Evolutionary conservation across 2,888 invertebrate species (phyloP).

Genomic region (Lacanobia wlatinum): DNA sequence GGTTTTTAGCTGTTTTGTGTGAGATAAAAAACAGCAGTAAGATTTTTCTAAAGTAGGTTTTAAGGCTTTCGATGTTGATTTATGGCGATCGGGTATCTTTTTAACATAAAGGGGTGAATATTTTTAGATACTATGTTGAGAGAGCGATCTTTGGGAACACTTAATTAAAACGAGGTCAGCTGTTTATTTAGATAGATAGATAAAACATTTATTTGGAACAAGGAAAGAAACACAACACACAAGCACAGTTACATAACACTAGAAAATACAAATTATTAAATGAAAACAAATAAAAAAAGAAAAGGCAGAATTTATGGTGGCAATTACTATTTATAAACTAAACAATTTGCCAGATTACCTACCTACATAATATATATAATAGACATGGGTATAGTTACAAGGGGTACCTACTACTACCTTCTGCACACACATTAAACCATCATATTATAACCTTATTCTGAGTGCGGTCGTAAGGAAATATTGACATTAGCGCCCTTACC

Average conservation of each 20-base stretch:
- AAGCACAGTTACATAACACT: no score
- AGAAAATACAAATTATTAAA: no score
- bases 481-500: conserved; percentile 20
- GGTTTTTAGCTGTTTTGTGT: neutral
- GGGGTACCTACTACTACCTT: conserved; percentile 2
- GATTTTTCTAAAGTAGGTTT: neutral
- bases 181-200: no score
- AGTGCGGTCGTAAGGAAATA: conserved; percentile 25
- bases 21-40: neutral
- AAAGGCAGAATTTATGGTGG: no score
- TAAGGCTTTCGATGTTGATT: neutral
- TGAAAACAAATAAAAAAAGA: no score
- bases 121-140: neutral
- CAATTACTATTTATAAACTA: no score
- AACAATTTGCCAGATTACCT: no score
- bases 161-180: neutral
- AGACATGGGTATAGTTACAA: no score
- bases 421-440: conserved; percentile 8
- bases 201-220: no score
- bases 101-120: neutral
- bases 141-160: neutral
- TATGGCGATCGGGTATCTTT: neutral
- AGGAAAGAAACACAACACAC: no score
- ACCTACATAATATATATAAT: no score
- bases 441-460: conserved; percentile 11